Evolutionary conservation across 2,797 vertebrate genomes (phyloP), one percentile per base, ranked within the genome.

Genomic region (Pipistrellus kuhlii): DNA sequence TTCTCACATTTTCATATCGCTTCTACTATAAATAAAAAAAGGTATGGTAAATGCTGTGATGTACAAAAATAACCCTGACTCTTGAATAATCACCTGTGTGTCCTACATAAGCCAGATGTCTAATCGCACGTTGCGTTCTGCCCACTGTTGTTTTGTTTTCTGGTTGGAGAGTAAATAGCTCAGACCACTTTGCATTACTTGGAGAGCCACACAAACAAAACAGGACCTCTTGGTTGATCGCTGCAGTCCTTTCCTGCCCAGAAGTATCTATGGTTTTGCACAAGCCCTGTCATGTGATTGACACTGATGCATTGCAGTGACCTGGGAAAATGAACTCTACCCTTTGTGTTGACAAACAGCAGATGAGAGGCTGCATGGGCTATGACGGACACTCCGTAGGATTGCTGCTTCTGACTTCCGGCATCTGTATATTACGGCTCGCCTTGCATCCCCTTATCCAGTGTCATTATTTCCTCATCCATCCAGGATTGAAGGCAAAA

Each of bases 11-110:
- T 71, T 80, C 30, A 1, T 41, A 27, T 85, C 48, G 10, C 35
- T 76, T 57, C 44, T 91, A 32, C 35, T 55, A 23, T 30, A 84
- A 73, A 77, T 94, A 38, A 76, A 87, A 82, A 73, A 51, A 7
- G 17, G 18, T 84, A 35, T 32, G 27, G 91, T 46, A 30, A 53
- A n/a, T 76, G 27, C 75, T 68, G 15, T n/a, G 21, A 27, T 32
- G 0, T 30, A 30, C 69, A 55, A 41, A 73, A 68, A 51, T 32
- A 38, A 17, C 11, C 71, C 3, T 25, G 10, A 18, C 68, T 66
- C 30, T 69, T 46, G 78, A 69, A 21, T 18, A 6, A 12, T 59
- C 59, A 38, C 3, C 32, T 23, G 6, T 15, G 2, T 30, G 18
- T 13, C 10, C 38, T 38, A 17, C 44, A 1, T 23, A 30, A 38